A percentile compares a stretch with the other conserved stretches of the same genome.
These are phyloP conservation scores for Myotis pilosus DNA, from an alignment of 2,797 vertebrate species.

Conservation along the genomic window DNA sequence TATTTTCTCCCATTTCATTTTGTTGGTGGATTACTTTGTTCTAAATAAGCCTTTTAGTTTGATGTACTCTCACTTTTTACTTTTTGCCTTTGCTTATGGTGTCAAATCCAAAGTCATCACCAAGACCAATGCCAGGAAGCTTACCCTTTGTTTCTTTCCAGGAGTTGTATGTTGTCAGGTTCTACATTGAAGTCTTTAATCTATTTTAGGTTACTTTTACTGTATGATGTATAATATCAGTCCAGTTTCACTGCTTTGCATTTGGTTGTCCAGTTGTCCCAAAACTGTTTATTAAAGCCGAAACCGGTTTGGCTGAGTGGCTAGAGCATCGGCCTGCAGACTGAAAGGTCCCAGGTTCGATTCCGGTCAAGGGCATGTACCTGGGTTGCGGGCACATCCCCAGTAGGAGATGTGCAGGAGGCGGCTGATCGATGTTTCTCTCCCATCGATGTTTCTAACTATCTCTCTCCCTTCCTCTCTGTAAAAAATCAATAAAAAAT, in stretches of 20 bases:
- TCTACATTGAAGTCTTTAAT: background rate
- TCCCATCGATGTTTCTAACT: too few relatives aligned
- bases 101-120: background rate
- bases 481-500: too few relatives aligned
- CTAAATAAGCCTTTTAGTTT: background rate
- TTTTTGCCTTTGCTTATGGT: background rate
- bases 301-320: too few relatives aligned
- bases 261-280: background rate
- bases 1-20: background rate
- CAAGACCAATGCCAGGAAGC: background rate
- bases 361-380: too few relatives aligned
- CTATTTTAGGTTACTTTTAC: background rate
- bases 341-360: too few relatives aligned
- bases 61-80: background rate
- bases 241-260: background rate
- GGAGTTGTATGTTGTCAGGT: background rate
- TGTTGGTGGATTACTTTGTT: background rate
- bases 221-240: background rate
- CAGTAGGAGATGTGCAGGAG: too few relatives aligned
- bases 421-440: too few relatives aligned
- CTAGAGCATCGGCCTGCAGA: too few relatives aligned
- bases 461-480: too few relatives aligned
- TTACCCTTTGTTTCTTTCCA: background rate
- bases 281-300: background rate
- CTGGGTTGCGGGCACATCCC: too few relatives aligned